Conservation (phyloP, 2,888 invertebrate genomes). For the Rhagonycha lutea region DNA sequence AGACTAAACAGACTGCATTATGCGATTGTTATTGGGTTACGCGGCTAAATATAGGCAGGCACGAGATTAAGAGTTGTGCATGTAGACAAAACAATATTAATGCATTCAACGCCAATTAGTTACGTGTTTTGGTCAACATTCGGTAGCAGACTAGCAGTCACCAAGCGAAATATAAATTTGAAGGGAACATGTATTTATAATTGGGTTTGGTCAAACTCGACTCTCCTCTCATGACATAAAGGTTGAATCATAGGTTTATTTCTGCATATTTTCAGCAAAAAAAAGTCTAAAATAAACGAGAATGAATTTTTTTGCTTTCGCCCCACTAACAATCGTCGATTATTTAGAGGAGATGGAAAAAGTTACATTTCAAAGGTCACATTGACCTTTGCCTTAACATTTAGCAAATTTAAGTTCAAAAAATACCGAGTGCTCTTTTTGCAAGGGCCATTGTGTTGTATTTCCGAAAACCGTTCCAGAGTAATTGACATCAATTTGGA, state of each 20-base stretch:
- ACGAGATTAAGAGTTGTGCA: slow-evolving; percentile 3
- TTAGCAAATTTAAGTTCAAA: not conserved
- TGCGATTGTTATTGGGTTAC: not conserved
- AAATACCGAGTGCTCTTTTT: not conserved
- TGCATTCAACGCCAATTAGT: not conserved
- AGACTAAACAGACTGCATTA: slow-evolving; percentile 25
- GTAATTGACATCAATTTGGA: too few species aligned
- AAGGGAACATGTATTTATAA: not conserved
- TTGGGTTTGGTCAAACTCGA: not conserved
- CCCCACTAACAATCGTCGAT: not conserved
- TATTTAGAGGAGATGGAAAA: not conserved
- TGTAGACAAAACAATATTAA: slow-evolving; percentile 18
- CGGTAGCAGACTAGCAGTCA: not conserved
- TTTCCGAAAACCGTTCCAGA: not conserved
- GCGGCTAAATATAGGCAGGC: not conserved
- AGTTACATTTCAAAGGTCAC: not conserved
- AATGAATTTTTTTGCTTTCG: not conserved
- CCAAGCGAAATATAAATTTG: not conserved
- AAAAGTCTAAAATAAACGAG: not conserved
- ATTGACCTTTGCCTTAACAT: not conserved
- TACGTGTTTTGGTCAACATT: not conserved
- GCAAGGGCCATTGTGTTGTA: not conserved
- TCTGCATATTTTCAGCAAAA: not conserved
- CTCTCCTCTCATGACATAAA: not conserved
- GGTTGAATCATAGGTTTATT: not conserved